Conservation (phyloP, 2,113 vertebrate genomes). For the Lagopus muta region DNA sequence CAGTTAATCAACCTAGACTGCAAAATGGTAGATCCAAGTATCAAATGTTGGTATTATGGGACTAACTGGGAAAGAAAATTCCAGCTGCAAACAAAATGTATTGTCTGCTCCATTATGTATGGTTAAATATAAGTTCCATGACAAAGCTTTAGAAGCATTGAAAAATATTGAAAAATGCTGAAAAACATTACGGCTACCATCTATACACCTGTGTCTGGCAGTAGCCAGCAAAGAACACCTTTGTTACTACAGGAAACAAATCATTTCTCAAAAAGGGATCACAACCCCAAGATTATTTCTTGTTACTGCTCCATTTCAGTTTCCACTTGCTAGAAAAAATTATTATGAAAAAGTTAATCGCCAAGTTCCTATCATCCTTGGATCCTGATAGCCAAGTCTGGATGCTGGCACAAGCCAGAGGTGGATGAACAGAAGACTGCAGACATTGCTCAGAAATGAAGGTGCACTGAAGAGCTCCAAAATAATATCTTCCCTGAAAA, state of each 20-base stretch:
- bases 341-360: background rate
- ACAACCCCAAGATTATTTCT: background rate
- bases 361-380: background rate
- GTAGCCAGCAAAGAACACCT: background rate
- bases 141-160: background rate
- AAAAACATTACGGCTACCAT: background rate
- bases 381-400: background rate
- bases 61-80: background rate
- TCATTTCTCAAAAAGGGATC: background rate
- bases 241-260: background rate
- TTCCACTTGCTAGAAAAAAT: background rate
- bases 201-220: background rate
- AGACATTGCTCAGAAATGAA: background rate
- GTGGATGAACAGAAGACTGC: background rate
- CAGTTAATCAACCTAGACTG: background rate
- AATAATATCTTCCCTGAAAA: background rate
- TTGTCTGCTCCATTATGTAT: background rate
- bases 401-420: background rate
- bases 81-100: background rate
- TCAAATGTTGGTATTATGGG: background rate
- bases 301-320: background rate
- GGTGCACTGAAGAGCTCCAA: background rate
- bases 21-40: background rate
- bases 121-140: background rate
- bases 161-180: background rate